Base-by-base conservation (phyloP, 2,113 vertebrate species). In the Micromys minutus region DNA sequence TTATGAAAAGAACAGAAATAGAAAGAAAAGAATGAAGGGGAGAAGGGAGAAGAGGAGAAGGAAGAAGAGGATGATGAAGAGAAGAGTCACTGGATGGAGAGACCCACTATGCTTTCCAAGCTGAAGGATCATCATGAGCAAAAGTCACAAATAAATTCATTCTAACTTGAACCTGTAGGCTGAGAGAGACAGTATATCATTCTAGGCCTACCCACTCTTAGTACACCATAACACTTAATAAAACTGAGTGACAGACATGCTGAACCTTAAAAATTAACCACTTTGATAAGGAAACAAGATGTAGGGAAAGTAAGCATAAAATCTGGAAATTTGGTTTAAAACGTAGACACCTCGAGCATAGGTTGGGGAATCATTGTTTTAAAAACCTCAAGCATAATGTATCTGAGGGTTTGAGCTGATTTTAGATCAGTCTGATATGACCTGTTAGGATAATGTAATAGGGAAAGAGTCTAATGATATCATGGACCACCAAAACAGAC, bases 231-330 rank as follows among this genome's bases (percentile, higher is more conserved):
- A 57, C 67, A 67, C 36, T 80, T 57, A 80, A n/a, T 24, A 47
- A 10, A 71, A 92, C 52, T 42, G 31, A 92, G 59, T 57, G 83
- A 69, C 17, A 29, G 83, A 69, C 22, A 29, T 29, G 31, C 65
- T 79, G 22, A 45, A 50, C 34, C 61, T 89, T 75, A 71, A 91
- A 77, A 45, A 65, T n/a, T 31, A 84, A 71, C 47, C 3, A 59
- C 24, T 88, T 93, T 83, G 85, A 67, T 95, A 91, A 87, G 47
- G 72, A 95, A 91, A 69, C 36, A 61, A 95, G 89, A 61, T 57
- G 34, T 71, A 65, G 17, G 17, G 55, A 92, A n/a, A 19, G 3
- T 31, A 86, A 74, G 4, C 75, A 34, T 50, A 65, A 61, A 91
- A 50, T 55, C 76, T 86, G 69, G 55, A 21, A 89, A 50, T 47